Evolutionary conservation across 2,888 invertebrate species (phyloP), one percentile per base, ranked within the genome.

Genomic region (Eretmocerus hayati): DNA sequence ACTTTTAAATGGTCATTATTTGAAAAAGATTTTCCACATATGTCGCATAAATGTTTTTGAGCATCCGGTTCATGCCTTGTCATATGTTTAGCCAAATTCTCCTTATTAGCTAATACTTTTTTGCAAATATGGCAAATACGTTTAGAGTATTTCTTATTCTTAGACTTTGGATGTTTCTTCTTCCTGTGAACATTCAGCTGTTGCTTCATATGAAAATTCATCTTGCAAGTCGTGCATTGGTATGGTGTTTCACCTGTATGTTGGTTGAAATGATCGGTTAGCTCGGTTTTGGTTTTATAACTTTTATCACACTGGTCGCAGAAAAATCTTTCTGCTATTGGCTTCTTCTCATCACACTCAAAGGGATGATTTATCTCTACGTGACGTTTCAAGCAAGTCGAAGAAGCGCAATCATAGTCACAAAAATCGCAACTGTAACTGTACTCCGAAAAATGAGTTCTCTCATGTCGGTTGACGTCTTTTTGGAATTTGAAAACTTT

Each of bases 11-110:
- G 73, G 32, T 74, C 74, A 1, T 69, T 69, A 40, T 74, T 74
- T 48, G 74, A 74, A 16, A 78, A 63, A 50, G 73, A 72, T 58
- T 77, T 76, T 5, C 76, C 76, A 52, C 78, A 77, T 3, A 72
- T 70, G 47, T 77, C 76, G 54, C 78, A 78, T 2, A 72, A 64
- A 57, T 71, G 69, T 3, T 68, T 58, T 41, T 72, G 72, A 1
- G 64, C 69, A 13, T 13, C 13, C 3, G 73, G 66, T 55, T 71
- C 65, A 61, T 72, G 67, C 47, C 66, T 68, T 57, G 65, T 65
- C 48, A 67, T 65, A 59, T 72, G 63, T 13, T 69, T 59, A 48
- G 68, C 64, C 26, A 74, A 52, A 13, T 70, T 67, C 13, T 67
- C 58, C 46, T 66, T 68, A 2, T 66, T 69, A 2, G 67, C 67